Evolutionary conservation across 2,888 invertebrate species (phyloP).

Genomic region (Uropetala carovei): DNA sequence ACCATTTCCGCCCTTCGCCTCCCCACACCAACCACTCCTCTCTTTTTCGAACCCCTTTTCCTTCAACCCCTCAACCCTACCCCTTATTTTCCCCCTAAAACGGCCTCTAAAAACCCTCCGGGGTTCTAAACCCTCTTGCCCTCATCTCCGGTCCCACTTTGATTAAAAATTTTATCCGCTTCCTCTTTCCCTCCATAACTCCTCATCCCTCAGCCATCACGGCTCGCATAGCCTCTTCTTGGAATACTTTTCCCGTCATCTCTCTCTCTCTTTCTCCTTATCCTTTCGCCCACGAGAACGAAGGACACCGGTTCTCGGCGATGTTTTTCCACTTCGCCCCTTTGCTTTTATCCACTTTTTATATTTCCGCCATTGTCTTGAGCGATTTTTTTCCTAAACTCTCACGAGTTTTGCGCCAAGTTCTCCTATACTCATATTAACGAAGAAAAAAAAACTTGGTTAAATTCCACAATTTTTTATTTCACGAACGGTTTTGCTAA

Average conservation of each 20-base stretch:
- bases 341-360: too few relatives aligned
- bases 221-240: background rate
- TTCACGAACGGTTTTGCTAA: too few relatives aligned
- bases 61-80: background rate
- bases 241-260: background rate
- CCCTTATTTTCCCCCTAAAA: background rate
- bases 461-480: too few relatives aligned
- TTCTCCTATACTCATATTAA: too few relatives aligned
- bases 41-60: background rate
- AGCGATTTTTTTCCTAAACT: too few relatives aligned
- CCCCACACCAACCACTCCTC: background rate
- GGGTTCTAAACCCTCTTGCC: background rate
- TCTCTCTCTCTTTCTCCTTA: background rate
- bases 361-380: too few relatives aligned
- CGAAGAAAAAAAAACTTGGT: too few relatives aligned
- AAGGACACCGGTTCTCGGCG: too few relatives aligned
- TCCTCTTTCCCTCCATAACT: background rate
- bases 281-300: background rate
- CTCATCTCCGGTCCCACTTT: constrained; percentile 11
- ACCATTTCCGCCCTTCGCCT: background rate
- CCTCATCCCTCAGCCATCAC: background rate
- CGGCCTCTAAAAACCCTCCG: background rate
- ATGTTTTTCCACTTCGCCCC: too few relatives aligned
- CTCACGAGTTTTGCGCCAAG: too few relatives aligned
- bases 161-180: constrained; percentile 20